These are phyloP conservation scores for Hoplias malabaricus DNA, from an alignment of 2,113 vertebrate genomes.

Conservation along the genomic window DNA sequence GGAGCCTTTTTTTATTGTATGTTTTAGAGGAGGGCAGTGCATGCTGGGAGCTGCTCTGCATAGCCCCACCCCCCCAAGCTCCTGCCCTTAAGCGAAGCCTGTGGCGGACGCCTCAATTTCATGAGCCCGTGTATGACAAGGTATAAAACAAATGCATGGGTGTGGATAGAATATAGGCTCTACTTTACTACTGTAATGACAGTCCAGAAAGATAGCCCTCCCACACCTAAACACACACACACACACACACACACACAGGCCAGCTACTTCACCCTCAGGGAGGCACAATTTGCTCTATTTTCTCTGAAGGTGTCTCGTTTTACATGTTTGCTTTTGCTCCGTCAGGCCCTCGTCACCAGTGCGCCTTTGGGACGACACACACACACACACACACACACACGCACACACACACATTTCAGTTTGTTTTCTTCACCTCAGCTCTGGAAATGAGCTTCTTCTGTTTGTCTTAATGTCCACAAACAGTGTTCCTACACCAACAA, in stretches of 20 bases:
- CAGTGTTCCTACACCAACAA: slow-evolving; percentile 56
- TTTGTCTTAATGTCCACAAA: slow-evolving; percentile 51
- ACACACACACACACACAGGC: neutral
- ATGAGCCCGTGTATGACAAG: neutral
- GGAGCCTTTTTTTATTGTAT: no score
- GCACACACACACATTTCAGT: slow-evolving; percentile 55
- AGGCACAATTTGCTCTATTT: slow-evolving; percentile 56
- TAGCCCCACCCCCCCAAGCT: no score
- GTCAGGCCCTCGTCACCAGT: slow-evolving; percentile 64
- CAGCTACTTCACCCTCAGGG: slow-evolving; percentile 41
- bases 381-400: slow-evolving; percentile 52
- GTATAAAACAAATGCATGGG: neutral
- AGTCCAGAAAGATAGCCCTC: slow-evolving; percentile 66
- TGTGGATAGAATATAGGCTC: no score
- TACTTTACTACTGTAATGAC: slow-evolving; percentile 61
- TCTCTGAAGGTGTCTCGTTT: slow-evolving; percentile 70
- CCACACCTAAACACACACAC: slow-evolving; percentile 45
- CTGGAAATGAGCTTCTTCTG: slow-evolving; percentile 62
- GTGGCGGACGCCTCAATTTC: no score
- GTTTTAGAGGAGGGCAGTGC: no score
- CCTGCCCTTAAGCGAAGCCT: no score
- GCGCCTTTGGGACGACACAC: slow-evolving; percentile 49
- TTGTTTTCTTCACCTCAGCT: slow-evolving; percentile 61
- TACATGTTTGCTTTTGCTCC: slow-evolving; percentile 72
- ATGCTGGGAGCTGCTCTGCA: no score